A percentile compares a stretch with the other conserved stretches of the same genome.
Evolutionary conservation across 2,888 invertebrate genomes (phyloP).

Genomic region (Tolmerus cingulatus): DNA sequence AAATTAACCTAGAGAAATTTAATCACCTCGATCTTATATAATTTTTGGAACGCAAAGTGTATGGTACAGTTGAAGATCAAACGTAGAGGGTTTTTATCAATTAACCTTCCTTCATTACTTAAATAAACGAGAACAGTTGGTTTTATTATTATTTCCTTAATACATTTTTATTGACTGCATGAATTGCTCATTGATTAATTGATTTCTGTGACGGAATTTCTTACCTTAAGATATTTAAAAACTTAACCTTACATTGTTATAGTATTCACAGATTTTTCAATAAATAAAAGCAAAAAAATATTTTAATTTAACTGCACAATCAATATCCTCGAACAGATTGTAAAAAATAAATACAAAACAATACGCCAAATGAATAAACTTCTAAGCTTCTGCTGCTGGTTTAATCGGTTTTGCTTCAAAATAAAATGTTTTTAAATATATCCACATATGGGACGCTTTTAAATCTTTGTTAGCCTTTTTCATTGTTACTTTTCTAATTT

Average conservation of each 20-base stretch:
- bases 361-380: background rate
- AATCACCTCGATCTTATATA: background rate
- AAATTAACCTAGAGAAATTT: background rate
- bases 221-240: background rate
- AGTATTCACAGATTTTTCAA: background rate
- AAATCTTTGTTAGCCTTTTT: background rate
- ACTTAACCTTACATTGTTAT: background rate
- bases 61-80: background rate
- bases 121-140: background rate
- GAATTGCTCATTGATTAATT: background rate
- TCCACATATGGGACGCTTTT: background rate
- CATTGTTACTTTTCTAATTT: background rate
- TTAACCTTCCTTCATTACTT: background rate
- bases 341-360: background rate
- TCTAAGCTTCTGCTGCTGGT: background rate
- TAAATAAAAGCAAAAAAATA: background rate
- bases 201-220: background rate
- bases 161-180: background rate
- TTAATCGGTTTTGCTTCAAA: background rate
- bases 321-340: background rate
- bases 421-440: background rate
- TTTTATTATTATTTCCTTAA: background rate
- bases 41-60: background rate
- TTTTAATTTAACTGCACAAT: background rate
- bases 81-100: background rate